These are phyloP conservation scores for Seriola aureovittata DNA, from an alignment of 2,113 vertebrate species.

Conservation along the genomic window DNA sequence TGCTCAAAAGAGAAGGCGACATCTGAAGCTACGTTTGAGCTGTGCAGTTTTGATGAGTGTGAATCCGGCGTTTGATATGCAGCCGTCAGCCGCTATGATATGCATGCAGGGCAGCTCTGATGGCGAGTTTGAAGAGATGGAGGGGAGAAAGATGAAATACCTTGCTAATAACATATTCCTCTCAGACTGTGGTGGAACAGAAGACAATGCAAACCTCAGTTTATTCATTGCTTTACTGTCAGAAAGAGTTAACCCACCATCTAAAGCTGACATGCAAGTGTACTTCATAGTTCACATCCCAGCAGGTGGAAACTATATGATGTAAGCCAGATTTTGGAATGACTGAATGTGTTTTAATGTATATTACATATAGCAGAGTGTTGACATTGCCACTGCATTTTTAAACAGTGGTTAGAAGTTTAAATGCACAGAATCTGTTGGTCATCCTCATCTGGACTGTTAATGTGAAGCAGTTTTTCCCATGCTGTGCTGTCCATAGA, in stretches of 20 bases:
- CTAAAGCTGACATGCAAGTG: constrained; percentile 9
- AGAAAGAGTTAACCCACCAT: constrained; percentile 23
- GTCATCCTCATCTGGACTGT: too few species aligned
- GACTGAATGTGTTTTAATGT: not conserved
- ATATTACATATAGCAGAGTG: not conserved
- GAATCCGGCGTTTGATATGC: constrained; percentile 67
- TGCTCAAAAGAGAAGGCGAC: constrained; percentile 46
- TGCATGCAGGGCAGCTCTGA: constrained; percentile 34
- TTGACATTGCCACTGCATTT: not conserved
- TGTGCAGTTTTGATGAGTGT: constrained; percentile 46
- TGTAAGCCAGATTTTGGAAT: constrained; percentile 5
- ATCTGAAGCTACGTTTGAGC: constrained; percentile 55
- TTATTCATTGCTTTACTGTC: constrained; percentile 15
- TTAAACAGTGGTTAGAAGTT: not conserved
- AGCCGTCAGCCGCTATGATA: constrained; percentile 45
- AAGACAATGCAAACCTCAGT: constrained; percentile 25
- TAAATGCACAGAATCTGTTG: not conserved
- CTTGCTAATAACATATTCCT: constrained; percentile 33
- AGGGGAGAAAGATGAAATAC: constrained; percentile 58
- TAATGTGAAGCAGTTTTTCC: too few species aligned
- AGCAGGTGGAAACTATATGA: constrained; percentile 4
- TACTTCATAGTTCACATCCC: not conserved
- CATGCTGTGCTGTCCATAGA: not conserved
- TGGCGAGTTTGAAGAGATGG: constrained; percentile 41
- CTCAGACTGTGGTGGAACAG: constrained; percentile 6